Evolutionary conservation across 2,797 vertebrate species (phyloP).

Genomic region (Scarus forsteni): DNA sequence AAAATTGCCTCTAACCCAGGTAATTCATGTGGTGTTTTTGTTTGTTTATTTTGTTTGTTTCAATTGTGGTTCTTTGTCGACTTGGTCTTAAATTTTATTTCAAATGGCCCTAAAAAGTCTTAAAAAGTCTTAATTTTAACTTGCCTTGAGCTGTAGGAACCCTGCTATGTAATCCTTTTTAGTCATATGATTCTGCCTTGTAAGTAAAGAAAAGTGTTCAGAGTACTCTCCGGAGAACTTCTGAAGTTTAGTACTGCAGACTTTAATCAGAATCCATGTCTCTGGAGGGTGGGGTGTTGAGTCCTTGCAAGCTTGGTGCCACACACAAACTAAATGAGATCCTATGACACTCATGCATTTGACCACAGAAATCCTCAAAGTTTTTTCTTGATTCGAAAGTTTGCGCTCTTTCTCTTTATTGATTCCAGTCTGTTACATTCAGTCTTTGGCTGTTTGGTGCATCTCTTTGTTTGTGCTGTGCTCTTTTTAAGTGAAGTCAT

Average conservation of each 20-base stretch:
- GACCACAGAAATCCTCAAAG: neutral
- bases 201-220: neutral
- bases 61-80: no score
- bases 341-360: neutral
- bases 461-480: constrained; percentile 30
- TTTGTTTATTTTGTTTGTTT: no score
- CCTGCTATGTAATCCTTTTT: no score
- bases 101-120: no score
- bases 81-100: no score
- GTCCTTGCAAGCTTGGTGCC: constrained; percentile 3
- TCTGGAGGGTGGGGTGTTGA: constrained; percentile 11
- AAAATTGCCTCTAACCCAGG: no score
- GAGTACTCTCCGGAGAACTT: constrained; percentile 2
- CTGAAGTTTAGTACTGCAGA: constrained; percentile 2
- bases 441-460: constrained; percentile 2
- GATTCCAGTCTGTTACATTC: neutral
- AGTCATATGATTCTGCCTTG: neutral
- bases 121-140: no score
- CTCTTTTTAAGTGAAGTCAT: constrained; percentile 53
- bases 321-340: constrained; percentile 1
- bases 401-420: neutral
- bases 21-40: no score
- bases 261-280: constrained; percentile 14
- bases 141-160: no score
- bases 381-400: neutral